Conservation (phyloP, 1,140 invertebrate genomes). For the Pararge aegeria region DNA sequence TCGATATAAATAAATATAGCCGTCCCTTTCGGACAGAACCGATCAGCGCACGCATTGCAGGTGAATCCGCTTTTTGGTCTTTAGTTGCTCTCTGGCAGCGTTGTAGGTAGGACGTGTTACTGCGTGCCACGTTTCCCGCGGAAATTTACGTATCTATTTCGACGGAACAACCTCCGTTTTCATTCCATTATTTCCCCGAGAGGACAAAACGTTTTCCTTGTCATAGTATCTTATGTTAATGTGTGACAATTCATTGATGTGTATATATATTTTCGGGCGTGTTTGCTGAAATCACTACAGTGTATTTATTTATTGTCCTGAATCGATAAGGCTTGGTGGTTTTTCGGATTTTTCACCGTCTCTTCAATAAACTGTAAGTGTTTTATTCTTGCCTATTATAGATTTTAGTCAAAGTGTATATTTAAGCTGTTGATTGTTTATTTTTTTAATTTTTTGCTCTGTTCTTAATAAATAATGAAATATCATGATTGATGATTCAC, state of each 20-base stretch:
- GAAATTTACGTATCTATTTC: slow-evolving; percentile 60
- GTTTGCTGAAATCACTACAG: slow-evolving; percentile 30
- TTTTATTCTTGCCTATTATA: slow-evolving; percentile 6
- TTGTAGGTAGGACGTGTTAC: slow-evolving; percentile 49
- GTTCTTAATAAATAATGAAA: no score
- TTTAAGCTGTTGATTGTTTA: no score
- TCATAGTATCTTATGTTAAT: slow-evolving; percentile 17
- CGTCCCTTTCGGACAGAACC: slow-evolving; percentile 44
- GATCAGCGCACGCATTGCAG: slow-evolving; percentile 75
- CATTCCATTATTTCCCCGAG: slow-evolving; percentile 24
- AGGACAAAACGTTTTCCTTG: slow-evolving; percentile 7
- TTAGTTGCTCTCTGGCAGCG: slow-evolving; percentile 54
- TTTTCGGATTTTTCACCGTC: slow-evolving; percentile 26
- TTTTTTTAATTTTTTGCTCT: background rate
- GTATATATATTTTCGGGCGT: slow-evolving; percentile 22
- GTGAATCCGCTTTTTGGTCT: slow-evolving; percentile 50
- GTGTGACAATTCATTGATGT: slow-evolving; percentile 13
- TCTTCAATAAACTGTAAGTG: slow-evolving; percentile 25
- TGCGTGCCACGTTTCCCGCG: slow-evolving; percentile 54
- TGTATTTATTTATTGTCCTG: slow-evolving; percentile 28
- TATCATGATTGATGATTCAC: slow-evolving; percentile 7
- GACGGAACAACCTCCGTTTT: slow-evolving; percentile 16
- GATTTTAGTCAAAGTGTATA: no score
- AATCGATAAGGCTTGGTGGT: slow-evolving; percentile 25
- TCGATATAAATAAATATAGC: slow-evolving; percentile 15